Evolutionary conservation across 2,113 vertebrate genomes (phyloP).

Genomic region (Probosciger aterrimus): DNA sequence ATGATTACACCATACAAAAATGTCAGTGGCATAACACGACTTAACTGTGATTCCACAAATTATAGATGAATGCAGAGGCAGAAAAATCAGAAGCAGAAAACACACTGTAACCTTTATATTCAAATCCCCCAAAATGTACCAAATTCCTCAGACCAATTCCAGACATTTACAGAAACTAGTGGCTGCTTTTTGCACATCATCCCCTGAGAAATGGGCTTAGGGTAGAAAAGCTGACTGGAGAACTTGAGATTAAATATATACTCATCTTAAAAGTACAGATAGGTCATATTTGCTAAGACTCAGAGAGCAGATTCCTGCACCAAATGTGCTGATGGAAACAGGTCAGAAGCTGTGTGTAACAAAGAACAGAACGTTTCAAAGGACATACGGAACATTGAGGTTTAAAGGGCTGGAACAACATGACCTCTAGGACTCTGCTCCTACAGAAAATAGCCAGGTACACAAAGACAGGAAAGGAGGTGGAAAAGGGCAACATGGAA

Average conservation of each 20-base stretch:
- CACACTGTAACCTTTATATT: constrained; percentile 39
- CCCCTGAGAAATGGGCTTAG: constrained; percentile 19
- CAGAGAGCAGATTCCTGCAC: background rate
- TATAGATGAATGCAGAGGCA: constrained; percentile 61
- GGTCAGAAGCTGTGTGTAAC: background rate
- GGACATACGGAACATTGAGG: background rate
- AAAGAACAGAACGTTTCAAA: background rate
- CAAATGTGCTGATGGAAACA: background rate
- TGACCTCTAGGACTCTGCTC: background rate
- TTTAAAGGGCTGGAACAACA: background rate
- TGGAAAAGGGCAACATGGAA: background rate
- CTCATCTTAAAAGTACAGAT: background rate
- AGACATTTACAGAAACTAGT: constrained; percentile 58
- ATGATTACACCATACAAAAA: constrained; percentile 49
- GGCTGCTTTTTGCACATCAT: constrained; percentile 46
- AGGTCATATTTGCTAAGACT: background rate
- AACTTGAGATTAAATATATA: background rate
- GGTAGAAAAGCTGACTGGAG: background rate
- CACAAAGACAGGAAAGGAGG: background rate
- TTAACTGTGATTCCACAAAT: constrained; percentile 73
- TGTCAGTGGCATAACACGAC: constrained; percentile 54
- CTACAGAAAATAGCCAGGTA: background rate
- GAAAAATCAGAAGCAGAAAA: constrained; percentile 53
- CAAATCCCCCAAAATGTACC: background rate
- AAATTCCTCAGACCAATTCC: constrained; percentile 49